A percentile compares a stretch with the other conserved stretches of the same genome.
Evolutionary conservation across 2,113 vertebrate species (phyloP).

Genomic region (Picathartes gymnocephalus): DNA sequence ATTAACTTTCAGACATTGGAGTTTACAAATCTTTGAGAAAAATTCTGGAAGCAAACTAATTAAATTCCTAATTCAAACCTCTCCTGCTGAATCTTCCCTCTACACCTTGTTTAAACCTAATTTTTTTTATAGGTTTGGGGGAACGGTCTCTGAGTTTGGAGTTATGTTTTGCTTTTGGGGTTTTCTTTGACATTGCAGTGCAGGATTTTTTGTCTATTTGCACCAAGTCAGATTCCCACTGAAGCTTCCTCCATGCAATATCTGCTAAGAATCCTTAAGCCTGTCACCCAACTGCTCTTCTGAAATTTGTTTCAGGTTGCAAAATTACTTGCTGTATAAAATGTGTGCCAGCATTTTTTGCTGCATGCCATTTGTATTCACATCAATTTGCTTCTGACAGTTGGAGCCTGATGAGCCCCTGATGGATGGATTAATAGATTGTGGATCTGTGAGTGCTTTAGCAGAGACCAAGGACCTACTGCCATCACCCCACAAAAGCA

Average conservation of each 20-base stretch:
- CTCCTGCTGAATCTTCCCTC: neutral
- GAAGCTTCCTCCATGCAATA: neutral
- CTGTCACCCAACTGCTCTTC: neutral
- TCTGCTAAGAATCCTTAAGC: neutral
- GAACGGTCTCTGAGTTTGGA: neutral
- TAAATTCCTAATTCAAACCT: neutral
- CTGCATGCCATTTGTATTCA: neutral
- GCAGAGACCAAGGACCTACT: neutral
- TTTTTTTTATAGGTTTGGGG: neutral
- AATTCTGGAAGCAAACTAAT: neutral
- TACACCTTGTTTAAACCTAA: neutral
- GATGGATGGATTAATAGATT: neutral
- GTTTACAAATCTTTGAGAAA: neutral
- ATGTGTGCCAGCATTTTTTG: neutral
- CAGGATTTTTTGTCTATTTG: neutral
- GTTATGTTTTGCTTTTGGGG: neutral
- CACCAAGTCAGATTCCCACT: neutral
- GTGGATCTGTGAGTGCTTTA: neutral
- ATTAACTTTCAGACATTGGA: neutral
- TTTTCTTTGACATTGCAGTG: neutral
- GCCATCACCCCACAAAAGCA: neutral
- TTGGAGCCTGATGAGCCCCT: neutral
- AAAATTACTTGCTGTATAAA: neutral
- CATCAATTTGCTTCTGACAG: neutral
- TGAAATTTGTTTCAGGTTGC: neutral